Base-by-base conservation (phyloP, 2,797 vertebrate species). In the Acipenser transmontanus region DNA sequence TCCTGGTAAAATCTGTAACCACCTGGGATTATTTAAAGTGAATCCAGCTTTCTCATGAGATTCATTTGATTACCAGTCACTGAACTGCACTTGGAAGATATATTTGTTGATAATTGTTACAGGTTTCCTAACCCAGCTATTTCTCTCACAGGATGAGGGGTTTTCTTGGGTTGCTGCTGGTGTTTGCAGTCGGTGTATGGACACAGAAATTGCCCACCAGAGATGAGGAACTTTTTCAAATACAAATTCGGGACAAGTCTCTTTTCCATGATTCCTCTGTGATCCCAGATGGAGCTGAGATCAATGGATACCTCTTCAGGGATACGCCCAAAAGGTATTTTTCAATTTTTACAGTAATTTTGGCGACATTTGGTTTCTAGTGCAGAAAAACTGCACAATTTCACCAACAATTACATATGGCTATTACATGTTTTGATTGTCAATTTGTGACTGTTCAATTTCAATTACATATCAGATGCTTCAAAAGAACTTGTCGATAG, bases 201-300 rank as follows among this genome's bases (percentile, higher is more conserved):
- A 84, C 89, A 51, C 97, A 99, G 90, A 99, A 99, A 78, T 69
- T 99, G 13, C 97, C 97, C 57, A 99, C 97, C 0, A 90, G 97
- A 66, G 95, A 99, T 69, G 97, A 99, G 75, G 95, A 95, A 13
- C 93, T 98, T 73, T 99, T 99, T 79, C 97, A 99, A 86, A 95
- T 95, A 94, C 97, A 99, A 86, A 96, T 98, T 77, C 88, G 87
- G 75, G 95, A 99, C 86, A 98, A 98, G 76, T 81, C 92, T 0
- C 84, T 94, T 74, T 98, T 96, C 72, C 96, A 98, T 0, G 95
- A 98, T 82, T 95, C 96, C 0, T 94, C 97, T 0, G 91, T 98
- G 70, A 87, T 99, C 73, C 97, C 97, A 0, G 97, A 99, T 0
- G 97, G 97, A 77, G 97, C 97, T 0, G 97, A 99, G 84, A 95